These are phyloP conservation scores for Paedocypris sp. DNA, from an alignment of 2,113 vertebrate genomes.

Conservation along the genomic window DNA sequence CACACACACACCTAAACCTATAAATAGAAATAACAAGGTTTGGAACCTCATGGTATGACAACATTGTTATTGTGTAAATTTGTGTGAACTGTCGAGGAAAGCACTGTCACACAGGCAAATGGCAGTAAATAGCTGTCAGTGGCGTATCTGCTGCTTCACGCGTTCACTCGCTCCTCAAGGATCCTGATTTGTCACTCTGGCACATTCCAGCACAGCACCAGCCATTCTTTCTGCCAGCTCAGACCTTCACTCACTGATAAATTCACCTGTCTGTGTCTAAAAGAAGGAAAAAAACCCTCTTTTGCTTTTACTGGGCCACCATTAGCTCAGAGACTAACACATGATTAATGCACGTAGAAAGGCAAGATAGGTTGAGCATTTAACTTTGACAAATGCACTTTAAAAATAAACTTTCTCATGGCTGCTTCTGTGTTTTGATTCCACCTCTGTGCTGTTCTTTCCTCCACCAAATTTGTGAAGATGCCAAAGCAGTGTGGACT, in stretches of 20 bases:
- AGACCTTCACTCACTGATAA: neutral
- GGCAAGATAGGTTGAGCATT: neutral
- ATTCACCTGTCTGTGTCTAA: neutral
- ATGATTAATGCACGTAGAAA: neutral
- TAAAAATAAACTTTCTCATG: conserved; percentile 6
- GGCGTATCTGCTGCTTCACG: conserved; percentile 35
- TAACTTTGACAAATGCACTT: neutral
- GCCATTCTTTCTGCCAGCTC: neutral
- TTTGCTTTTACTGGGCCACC: neutral
- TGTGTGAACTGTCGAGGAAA: neutral
- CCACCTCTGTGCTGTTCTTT: neutral
- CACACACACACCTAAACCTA: too few species aligned
- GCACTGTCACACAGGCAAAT: neutral
- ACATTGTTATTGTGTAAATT: too few species aligned
- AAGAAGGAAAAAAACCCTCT: neutral
- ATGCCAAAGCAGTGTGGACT: conserved; percentile 3
- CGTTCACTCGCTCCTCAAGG: conserved; percentile 34
- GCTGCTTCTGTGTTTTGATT: neutral
- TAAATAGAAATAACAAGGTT: too few species aligned
- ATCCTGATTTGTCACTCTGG: conserved; percentile 36
- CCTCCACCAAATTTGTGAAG: neutral
- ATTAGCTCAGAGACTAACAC: neutral
- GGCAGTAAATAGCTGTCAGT: conserved; percentile 25
- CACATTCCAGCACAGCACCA: conserved; percentile 26
- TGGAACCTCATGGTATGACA: too few species aligned